Evolutionary conservation across 2,797 vertebrate genomes (phyloP).

Genomic region (Podarcis siculus): DNA sequence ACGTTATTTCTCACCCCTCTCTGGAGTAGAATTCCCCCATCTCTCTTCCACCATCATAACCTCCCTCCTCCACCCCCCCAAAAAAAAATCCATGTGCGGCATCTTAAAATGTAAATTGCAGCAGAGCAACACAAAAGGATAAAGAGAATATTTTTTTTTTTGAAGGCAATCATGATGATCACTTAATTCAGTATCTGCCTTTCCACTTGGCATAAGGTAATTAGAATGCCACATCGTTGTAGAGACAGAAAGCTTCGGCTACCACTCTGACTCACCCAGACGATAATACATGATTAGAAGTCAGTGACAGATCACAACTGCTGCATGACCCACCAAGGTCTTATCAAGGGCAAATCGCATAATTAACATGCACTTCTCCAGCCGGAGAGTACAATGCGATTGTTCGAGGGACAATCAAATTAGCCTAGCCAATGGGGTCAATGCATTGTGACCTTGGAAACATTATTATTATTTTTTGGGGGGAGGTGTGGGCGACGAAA

Average conservation of each 20-base stretch:
- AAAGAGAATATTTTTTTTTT: slow-evolving; percentile 78
- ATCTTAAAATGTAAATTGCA: slow-evolving; percentile 86
- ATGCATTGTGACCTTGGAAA: slow-evolving; percentile 88
- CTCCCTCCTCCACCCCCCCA: not conserved
- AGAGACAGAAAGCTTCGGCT: slow-evolving; percentile 85
- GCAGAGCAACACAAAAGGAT: slow-evolving; percentile 82
- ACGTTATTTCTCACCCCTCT: slow-evolving; percentile 69
- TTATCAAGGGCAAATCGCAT: slow-evolving; percentile 91
- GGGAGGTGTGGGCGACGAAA: not conserved
- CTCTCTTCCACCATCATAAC: slow-evolving; percentile 70
- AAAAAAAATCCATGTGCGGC: slow-evolving; percentile 68
- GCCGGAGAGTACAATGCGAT: slow-evolving; percentile 84
- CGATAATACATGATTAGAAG: slow-evolving; percentile 98
- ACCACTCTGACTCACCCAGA: slow-evolving; percentile 91
- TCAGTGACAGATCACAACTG: slow-evolving; percentile 98
- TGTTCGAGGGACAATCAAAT: slow-evolving; percentile 95
- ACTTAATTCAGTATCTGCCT: slow-evolving; percentile 87
- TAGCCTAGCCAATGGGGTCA: slow-evolving; percentile 93
- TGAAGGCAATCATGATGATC: slow-evolving; percentile 86
- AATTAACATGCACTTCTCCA: slow-evolving; percentile 96
- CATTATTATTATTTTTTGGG: slow-evolving; percentile 49
- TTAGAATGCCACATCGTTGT: slow-evolving; percentile 86
- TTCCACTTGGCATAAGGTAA: slow-evolving; percentile 89
- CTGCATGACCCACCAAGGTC: slow-evolving; percentile 97
- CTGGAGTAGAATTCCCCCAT: slow-evolving; percentile 69